Conservation (phyloP, 2,888 invertebrate genomes). For the Orchestes rusci region DNA sequence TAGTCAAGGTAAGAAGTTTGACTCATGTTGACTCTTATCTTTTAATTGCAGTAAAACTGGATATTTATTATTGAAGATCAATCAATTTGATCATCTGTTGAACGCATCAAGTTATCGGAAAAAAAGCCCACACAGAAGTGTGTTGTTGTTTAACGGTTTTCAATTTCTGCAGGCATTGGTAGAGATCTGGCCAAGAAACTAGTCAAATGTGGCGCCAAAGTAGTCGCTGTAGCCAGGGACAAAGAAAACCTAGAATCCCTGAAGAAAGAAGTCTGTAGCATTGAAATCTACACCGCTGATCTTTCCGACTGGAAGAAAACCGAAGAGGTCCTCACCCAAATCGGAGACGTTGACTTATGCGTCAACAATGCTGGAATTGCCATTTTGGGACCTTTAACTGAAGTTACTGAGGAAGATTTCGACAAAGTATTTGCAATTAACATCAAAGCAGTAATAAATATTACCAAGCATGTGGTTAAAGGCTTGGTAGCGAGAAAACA, state of each 20-base stretch:
- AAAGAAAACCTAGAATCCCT: constrained; percentile 50
- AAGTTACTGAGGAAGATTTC: constrained; percentile 58
- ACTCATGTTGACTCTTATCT: too few species aligned
- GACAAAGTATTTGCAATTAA: constrained; percentile 71
- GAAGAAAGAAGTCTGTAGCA: constrained; percentile 43
- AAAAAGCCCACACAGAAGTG: too few species aligned
- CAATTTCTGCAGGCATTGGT: constrained; percentile 50
- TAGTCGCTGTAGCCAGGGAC: constrained; percentile 70
- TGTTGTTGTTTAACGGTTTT: too few species aligned
- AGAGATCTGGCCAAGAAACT: constrained; percentile 63
- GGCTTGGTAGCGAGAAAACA: constrained; percentile 63
- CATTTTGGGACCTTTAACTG: constrained; percentile 53
- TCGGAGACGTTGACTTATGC: constrained; percentile 68
- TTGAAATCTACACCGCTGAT: constrained; percentile 64
- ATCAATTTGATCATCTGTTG: too few species aligned
- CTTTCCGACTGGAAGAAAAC: constrained; percentile 70
- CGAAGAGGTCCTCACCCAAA: constrained; percentile 49
- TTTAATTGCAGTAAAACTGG: too few species aligned
- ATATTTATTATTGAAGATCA: too few species aligned
- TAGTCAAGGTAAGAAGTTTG: constrained; percentile 72
- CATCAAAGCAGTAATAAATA: constrained; percentile 76
- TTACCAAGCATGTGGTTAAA: constrained; percentile 74
- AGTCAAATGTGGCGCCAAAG: constrained; percentile 62
- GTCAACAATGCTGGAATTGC: constrained; percentile 88
- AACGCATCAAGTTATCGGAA: too few species aligned